These are phyloP conservation scores for Rachycentron canadum DNA, from an alignment of 2,797 vertebrate genomes.

Conservation along the genomic window DNA sequence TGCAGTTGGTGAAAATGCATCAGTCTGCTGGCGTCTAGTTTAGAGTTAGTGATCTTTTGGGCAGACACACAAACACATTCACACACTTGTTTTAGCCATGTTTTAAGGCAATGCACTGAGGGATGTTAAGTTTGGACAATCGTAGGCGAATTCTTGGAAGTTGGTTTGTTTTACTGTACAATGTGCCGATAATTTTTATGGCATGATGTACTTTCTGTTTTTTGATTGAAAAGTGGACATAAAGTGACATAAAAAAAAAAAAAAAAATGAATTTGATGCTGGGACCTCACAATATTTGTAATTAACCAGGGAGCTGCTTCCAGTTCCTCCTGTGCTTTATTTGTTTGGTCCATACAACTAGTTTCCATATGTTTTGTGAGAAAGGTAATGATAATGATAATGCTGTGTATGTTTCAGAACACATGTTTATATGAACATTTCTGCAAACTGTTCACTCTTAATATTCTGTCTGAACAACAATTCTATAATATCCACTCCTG, in stretches of 20 bases:
- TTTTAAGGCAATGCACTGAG: slow-evolving; percentile 28
- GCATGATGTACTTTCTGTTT: no score
- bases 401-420: not conserved
- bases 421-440: not conserved
- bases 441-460: not conserved
- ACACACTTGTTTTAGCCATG: slow-evolving; percentile 14
- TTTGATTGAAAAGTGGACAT: no score
- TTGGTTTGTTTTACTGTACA: slow-evolving; percentile 17
- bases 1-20: slow-evolving; percentile 31
- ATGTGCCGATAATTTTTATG: not conserved
- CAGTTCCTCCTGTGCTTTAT: not conserved
- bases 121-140: slow-evolving; percentile 9
- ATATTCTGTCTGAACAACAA: not conserved
- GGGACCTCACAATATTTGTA: not conserved
- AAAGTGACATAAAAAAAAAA: no score
- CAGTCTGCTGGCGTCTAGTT: slow-evolving; percentile 60
- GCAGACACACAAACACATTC: slow-evolving; percentile 13
- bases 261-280: no score
- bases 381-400: not conserved
- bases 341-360: not conserved
- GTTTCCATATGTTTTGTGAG: not conserved
- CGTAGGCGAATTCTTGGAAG: slow-evolving; percentile 22
- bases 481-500: not conserved
- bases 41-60: slow-evolving; percentile 30
- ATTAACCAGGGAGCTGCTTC: not conserved